A percentile compares a stretch with the other conserved stretches of the same genome.
Conservation (phyloP, 2,797 vertebrate genomes). For the Melanotaenia trifasciata region DNA sequence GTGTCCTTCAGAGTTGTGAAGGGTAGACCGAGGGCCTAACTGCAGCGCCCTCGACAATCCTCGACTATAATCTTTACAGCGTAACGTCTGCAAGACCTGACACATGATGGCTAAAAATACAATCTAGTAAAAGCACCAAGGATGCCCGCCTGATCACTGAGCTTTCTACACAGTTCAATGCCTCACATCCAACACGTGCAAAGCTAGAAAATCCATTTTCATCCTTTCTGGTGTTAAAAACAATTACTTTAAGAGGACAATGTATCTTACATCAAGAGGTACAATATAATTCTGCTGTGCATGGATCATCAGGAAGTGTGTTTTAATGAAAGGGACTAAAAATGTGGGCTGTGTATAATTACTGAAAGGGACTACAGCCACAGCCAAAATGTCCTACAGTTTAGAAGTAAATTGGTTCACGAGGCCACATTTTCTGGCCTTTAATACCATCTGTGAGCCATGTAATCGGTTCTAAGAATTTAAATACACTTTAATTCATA, state of each 20-base stretch:
- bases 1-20: constrained; percentile 53
- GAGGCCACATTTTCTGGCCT: constrained; percentile 14
- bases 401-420: not conserved
- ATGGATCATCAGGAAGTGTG: constrained; percentile 15
- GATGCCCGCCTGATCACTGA: constrained; percentile 56
- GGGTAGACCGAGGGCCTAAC: constrained; percentile 18
- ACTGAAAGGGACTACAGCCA: not conserved
- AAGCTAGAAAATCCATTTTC: constrained; percentile 53
- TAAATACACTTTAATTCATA: constrained; percentile 7
- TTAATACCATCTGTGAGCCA: constrained; percentile 10
- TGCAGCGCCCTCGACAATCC: constrained; percentile 26
- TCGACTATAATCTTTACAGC: constrained; percentile 44
- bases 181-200: constrained; percentile 68
- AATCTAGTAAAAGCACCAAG: constrained; percentile 66
- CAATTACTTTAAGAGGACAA: constrained; percentile 34
- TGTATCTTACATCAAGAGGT: constrained; percentile 20
- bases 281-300: constrained; percentile 6
- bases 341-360: not conserved
- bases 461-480: constrained; percentile 23
- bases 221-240: constrained; percentile 38
- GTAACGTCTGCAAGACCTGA: constrained; percentile 60
- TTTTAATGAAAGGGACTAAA: constrained; percentile 8
- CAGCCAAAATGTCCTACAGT: not conserved
- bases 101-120: constrained; percentile 61
- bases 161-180: constrained; percentile 55